Evolutionary conservation across 2,797 vertebrate genomes (phyloP).

Genomic region (Gallinago nigripennis): DNA sequence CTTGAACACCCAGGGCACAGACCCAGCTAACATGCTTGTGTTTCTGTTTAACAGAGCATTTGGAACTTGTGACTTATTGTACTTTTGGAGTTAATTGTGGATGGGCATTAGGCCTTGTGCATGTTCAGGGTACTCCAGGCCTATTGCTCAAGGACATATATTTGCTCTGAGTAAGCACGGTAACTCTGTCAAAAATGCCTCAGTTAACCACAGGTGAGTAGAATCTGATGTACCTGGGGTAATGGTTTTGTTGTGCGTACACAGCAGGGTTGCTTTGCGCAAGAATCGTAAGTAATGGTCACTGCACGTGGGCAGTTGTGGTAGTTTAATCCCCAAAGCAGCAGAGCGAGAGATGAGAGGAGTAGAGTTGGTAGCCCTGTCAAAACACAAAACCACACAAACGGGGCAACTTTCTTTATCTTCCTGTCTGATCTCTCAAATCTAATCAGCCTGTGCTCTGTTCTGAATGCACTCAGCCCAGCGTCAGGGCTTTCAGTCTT

Average conservation of each 20-base stretch:
- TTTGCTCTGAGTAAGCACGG: not conserved
- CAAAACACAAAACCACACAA: not conserved
- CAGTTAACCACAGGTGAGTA: not conserved
- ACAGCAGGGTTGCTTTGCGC: not conserved
- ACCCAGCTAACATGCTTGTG: not conserved
- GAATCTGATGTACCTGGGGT: not conserved
- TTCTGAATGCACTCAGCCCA: not conserved
- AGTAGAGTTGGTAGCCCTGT: not conserved
- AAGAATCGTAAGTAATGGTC: not conserved
- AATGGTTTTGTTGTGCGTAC: fast-evolving
- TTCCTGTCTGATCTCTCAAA: not conserved
- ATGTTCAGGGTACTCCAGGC: not conserved
- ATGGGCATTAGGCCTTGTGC: not conserved
- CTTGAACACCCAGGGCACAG: not conserved
- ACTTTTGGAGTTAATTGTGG: not conserved
- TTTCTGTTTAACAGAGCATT: not conserved
- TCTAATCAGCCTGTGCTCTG: not conserved
- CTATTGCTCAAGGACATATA: not conserved
- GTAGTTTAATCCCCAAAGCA: not conserved
- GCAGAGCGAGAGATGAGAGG: not conserved
- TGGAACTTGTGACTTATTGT: not conserved
- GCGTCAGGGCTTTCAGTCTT: not conserved
- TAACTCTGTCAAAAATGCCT: not conserved
- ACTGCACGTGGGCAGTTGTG: not conserved
- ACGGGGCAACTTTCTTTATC: not conserved